phyloP scores from a whole-genome alignment of 37 sponge, comb jelly and placozoan genomes.

The Halisarca cf. caerulea region DNA sequence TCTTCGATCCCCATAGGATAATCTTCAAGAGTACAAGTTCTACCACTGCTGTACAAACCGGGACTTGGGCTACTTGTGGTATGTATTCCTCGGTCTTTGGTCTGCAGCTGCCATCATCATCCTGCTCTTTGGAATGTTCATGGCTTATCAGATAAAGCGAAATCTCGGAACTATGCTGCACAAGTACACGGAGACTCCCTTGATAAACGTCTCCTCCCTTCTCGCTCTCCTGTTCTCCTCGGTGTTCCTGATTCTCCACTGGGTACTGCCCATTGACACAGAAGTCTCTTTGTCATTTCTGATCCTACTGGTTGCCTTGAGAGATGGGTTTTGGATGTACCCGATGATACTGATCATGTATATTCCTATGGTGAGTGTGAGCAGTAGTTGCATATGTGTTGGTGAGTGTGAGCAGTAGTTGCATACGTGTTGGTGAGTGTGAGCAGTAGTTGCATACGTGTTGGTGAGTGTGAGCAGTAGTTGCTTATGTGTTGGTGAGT shows the following conservation, averaged over 20 bases:
- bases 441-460: neutral
- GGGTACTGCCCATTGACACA: neutral
- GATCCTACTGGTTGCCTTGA: neutral
- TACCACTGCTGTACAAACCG: no score
- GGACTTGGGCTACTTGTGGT: no score
- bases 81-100: neutral
- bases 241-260: neutral
- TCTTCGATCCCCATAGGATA: no score
- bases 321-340: conserved; percentile 19
- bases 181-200: conserved; percentile 14
- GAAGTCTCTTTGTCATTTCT: neutral
- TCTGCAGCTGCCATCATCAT: neutral
- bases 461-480: neutral
- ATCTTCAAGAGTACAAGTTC: no score
- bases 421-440: conserved; percentile 6
- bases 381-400: no score
- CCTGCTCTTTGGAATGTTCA: conserved; percentile 21
- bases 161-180: neutral
- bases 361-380: conserved; percentile 12
- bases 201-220: conserved; percentile 5
- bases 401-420: neutral
- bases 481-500: no score
- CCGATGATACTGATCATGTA: neutral
- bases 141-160: conserved; percentile 9
- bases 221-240: neutral